These are phyloP conservation scores for Eleutherodactylus coqui DNA, from an alignment of 2,797 vertebrate genomes.

Conservation along the genomic window DNA sequence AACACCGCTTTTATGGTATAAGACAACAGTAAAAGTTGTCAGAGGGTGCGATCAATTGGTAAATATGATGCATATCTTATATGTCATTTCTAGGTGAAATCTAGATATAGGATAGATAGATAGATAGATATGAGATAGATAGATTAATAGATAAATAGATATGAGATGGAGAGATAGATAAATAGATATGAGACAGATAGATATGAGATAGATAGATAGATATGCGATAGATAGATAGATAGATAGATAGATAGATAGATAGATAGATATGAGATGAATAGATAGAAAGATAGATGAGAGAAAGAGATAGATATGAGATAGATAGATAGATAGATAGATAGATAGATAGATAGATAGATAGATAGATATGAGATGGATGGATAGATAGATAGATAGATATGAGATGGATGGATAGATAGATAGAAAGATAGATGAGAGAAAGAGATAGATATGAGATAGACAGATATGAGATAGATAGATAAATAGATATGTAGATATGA, in stretches of 20 bases:
- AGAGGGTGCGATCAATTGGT: too few relatives aligned
- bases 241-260: conserved; percentile 13
- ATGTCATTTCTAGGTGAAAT: too few relatives aligned
- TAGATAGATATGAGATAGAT: not conserved
- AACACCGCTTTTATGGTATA: too few relatives aligned
- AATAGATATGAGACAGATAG: conserved; percentile 3
- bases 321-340: not conserved
- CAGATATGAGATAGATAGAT: conserved; percentile 16
- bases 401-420: conserved; percentile 7
- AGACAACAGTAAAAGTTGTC: too few relatives aligned
- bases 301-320: not conserved
- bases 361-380: not conserved
- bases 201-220: not conserved
- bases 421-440: not conserved
- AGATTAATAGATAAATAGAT: not conserved
- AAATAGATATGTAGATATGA: not conserved
- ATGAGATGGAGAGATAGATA: not conserved
- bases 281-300: too few relatives aligned
- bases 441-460: too few relatives aligned
- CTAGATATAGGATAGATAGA: not conserved
- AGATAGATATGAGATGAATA: not conserved
- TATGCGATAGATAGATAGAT: not conserved
- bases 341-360: not conserved
- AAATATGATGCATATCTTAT: too few relatives aligned
- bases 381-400: not conserved